Evolutionary conservation across 2,113 vertebrate species (phyloP), one percentile per base, ranked within the genome.

Genomic region (Plectropomus leopardus): DNA sequence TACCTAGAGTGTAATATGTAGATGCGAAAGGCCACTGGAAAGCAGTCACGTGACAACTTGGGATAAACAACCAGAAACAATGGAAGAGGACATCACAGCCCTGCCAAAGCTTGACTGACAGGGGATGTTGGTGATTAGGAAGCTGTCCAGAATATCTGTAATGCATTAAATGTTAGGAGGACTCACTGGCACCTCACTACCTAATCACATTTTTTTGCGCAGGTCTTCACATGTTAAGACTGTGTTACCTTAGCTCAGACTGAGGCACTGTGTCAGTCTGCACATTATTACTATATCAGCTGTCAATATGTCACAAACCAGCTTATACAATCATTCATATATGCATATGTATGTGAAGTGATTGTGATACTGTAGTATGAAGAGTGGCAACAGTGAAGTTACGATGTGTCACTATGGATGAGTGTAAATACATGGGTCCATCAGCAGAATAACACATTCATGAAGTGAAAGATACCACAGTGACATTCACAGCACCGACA

Each of bases 401-500:
- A 36, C 8, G 15, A 69, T n/a, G 13, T 40, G n/a, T 23, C 28
- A 36, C 32, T 28, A 10, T 21, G 14, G 14, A 34, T 74, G 48
- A 51, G n/a, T 48, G 45, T 45, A 64, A 54, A 32, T 42, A 14
- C 40, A 36, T 26, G 8, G 50, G n/a, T n/a, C n/a, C 34, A 14
- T 24, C 21, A 34, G 28, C 13, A 76, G 17, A 60, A 28, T 21
- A 40, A 47, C 34, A 54, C 28, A 32, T 50, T 19, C 23, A 51
- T 34, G 24, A 55, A 32, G 4, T 44, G 13, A 58, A 14, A 60
- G 47, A 40, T 40, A 2, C 26, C n/a, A 65, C 66, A 51, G 30
- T n/a, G 51, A 69, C 26, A 70, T 2, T 65, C 47, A 68, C 60
- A 73, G 55, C 54, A 53, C 5, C 32, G 23, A 7, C 24, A 36